These are phyloP conservation scores for Romanogobio albipinnatus DNA, from an alignment of 2,113 vertebrate genomes.

Conservation along the genomic window DNA sequence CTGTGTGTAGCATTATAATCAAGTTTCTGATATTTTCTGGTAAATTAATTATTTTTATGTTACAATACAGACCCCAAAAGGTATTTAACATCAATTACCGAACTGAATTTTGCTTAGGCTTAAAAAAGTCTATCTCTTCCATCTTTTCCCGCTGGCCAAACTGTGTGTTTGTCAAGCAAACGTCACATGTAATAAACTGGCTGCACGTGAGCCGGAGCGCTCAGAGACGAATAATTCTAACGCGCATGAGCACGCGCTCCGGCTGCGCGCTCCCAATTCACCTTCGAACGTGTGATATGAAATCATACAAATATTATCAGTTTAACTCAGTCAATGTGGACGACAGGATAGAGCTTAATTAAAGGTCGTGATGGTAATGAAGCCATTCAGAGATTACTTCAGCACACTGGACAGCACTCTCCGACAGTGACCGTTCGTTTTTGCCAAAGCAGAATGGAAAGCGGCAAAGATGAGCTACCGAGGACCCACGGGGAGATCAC, in stretches of 20 bases:
- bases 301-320: not conserved
- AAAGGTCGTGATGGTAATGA: not conserved
- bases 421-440: not conserved
- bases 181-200: constrained; percentile 66
- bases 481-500: not conserved
- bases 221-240: constrained; percentile 55
- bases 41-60: not conserved
- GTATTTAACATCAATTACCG: not conserved
- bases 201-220: constrained; percentile 65
- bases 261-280: not conserved
- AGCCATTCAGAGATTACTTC: constrained; percentile 60
- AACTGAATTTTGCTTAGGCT: not conserved
- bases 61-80: not conserved
- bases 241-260: constrained; percentile 61
- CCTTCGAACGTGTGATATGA: not conserved
- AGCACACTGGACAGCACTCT: constrained; percentile 83
- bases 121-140: not conserved
- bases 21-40: not conserved
- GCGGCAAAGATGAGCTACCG: constrained; percentile 1
- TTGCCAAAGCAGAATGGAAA: constrained; percentile 19
- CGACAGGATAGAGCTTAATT: not conserved
- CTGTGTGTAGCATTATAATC: not conserved
- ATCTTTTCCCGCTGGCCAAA: constrained; percentile 39
- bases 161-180: constrained; percentile 62
- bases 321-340: not conserved